These are phyloP conservation scores for Euzophera pinguis DNA, from an alignment of 2,888 invertebrate species.

Conservation along the genomic window DNA sequence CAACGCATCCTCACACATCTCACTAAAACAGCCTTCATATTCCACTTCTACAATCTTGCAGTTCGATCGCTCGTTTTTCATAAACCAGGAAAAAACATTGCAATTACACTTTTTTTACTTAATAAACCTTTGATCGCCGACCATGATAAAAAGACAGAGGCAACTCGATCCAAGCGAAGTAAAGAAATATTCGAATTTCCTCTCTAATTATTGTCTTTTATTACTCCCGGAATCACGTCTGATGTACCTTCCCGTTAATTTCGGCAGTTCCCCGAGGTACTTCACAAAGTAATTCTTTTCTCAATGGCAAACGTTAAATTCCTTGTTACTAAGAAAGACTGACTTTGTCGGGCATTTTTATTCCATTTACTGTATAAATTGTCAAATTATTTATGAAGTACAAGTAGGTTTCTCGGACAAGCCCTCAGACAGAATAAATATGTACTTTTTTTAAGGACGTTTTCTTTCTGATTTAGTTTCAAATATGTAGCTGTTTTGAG, in stretches of 20 bases:
- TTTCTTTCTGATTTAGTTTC: no score
- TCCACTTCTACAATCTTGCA: no score
- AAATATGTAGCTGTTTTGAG: no score
- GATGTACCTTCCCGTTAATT: conserved; percentile 22
- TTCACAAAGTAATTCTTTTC: conserved; percentile 27
- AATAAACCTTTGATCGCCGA: not conserved
- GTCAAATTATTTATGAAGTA: not conserved
- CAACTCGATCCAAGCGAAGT: not conserved
- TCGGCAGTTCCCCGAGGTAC: conserved; percentile 20
- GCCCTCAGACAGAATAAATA: no score
- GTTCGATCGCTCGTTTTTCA: no score
- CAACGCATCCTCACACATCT: no score
- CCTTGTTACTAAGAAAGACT: conserved; percentile 5
- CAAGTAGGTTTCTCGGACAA: no score
- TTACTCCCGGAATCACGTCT: not conserved
- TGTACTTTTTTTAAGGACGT: no score
- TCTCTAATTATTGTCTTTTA: conserved; percentile 14
- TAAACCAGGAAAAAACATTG: no score
- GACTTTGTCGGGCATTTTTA: no score
- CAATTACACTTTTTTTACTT: not conserved
- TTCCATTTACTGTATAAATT: not conserved
- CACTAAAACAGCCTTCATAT: no score
- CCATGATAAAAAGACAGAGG: not conserved
- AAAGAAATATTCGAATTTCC: not conserved
- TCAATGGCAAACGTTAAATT: conserved; percentile 20